Evolutionary conservation across 2,113 vertebrate genomes (phyloP), one percentile per base, ranked within the genome.

Genomic region (Anguilla rostrata): DNA sequence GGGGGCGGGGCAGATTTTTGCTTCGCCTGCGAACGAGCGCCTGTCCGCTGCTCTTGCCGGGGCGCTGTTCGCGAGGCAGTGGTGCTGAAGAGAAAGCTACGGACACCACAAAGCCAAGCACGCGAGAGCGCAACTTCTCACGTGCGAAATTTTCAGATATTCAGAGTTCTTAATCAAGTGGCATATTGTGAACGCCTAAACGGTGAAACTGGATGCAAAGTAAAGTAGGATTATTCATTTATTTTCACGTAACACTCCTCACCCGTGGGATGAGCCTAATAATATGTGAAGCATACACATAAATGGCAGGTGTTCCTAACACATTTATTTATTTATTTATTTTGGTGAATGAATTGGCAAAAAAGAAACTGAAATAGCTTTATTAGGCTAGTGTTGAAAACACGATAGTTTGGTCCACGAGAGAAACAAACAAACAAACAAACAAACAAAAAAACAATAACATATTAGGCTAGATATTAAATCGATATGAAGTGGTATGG

Each of bases 71-170:
- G 63, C 85, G 53, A 14, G 40, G 39, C 20, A 26, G 60, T 83
- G 84, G 87, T 85, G 80, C 88, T 89, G 88, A 89, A 89, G 90
- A 91, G 92, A 95, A 93, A 94, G 94, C 91, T 92, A 92, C 92
- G 7, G 12, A 83, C 40, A 29, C 20, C 11, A 78, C 16, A 9
- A 29, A 12, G 16, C 26, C 22, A 71, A 39, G 49, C 1, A 9
- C 14, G 49, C 56, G 57, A 81, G 57, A 82, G 84, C 71, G 34
- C 39, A 40, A 63, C 29, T 81, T 75, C n/a, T 26, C 14, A 53
- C 75, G 49, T 78, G 60, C 2, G 78, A 1, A 20, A 16, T 43
- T 49, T 20, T 34, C 34, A 34, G 34, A 34, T 34, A 34, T 34
- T 34, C 34, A 34, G 34, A 34, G 34, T 34, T 34, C 34, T 34